phyloP scores from a whole-genome alignment of 1,140 invertebrate species.

The Drosophila ananassae region DNA sequence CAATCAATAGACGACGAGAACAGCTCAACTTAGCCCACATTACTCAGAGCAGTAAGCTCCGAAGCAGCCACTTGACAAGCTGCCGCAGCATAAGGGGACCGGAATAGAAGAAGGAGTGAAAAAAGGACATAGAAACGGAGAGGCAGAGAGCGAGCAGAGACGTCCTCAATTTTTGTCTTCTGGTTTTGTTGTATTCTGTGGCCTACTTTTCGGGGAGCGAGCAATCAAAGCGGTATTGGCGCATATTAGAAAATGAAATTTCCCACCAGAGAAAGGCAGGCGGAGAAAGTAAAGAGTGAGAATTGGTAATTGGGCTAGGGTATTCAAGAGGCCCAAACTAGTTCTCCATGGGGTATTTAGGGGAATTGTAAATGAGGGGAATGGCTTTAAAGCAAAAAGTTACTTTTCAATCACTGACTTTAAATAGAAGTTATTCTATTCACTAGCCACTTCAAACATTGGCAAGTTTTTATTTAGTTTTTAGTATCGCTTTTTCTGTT shows the following conservation, averaged over 20 bases:
- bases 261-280: conserved; percentile 10
- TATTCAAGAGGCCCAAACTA: neutral
- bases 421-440: neutral
- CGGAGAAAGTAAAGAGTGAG: conserved; percentile 17
- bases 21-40: conserved; percentile 69
- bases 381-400: neutral
- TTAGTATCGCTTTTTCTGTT: neutral
- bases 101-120: conserved; percentile 7
- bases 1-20: conserved; percentile 67
- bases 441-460: neutral
- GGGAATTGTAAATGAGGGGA: no score
- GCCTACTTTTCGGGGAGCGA: conserved; percentile 51
- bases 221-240: conserved; percentile 55
- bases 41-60: conserved; percentile 38
- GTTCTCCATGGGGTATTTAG: neutral
- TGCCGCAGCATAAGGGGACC: neutral
- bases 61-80: conserved; percentile 49
- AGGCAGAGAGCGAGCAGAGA: conserved; percentile 2
- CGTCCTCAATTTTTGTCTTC: conserved; percentile 48
- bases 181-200: conserved; percentile 40
- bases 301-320: conserved; percentile 25
- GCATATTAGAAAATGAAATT: conserved; percentile 52
- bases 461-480: neutral
- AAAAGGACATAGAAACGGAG: conserved; percentile 6
- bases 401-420: neutral